Evolutionary conservation across 2,113 vertebrate genomes (phyloP).

Genomic region (Poecile atricapillus): DNA sequence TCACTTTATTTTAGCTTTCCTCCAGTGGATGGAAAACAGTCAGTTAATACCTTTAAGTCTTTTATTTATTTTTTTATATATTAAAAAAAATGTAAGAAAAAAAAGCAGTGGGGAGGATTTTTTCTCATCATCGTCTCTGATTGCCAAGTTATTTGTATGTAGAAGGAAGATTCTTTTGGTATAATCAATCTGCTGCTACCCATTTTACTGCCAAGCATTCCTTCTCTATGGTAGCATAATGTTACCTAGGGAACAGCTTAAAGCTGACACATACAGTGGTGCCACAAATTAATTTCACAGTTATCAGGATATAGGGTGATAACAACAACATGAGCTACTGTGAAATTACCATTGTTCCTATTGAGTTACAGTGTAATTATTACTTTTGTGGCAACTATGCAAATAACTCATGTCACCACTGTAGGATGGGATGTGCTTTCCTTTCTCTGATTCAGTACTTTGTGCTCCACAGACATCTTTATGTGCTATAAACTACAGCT

Average conservation of each 20-base stretch:
- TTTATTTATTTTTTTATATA: background rate
- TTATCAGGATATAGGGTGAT: slow-evolving; percentile 73
- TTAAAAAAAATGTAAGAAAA: background rate
- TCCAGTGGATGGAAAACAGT: background rate
- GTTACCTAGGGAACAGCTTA: slow-evolving; percentile 79
- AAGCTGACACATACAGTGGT: slow-evolving; percentile 67
- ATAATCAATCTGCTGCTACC: slow-evolving; percentile 64
- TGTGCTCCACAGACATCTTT: slow-evolving; percentile 44
- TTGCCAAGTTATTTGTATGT: slow-evolving; percentile 57
- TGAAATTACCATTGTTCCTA: slow-evolving; percentile 75
- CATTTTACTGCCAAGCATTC: slow-evolving; percentile 67
- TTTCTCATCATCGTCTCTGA: background rate
- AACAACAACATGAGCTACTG: slow-evolving; percentile 69
- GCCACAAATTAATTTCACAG: slow-evolving; percentile 78
- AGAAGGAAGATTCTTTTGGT: slow-evolving; percentile 51
- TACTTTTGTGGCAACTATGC: slow-evolving; percentile 73
- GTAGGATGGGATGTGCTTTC: slow-evolving; percentile 43
- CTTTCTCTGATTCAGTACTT: slow-evolving; percentile 40
- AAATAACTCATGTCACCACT: slow-evolving; percentile 61
- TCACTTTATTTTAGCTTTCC: slow-evolving; percentile 19
- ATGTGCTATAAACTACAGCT: slow-evolving; percentile 33
- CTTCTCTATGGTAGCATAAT: slow-evolving; percentile 68
- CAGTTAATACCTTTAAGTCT: background rate
- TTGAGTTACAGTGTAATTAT: slow-evolving; percentile 74
- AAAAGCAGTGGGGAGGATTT: background rate